Evolutionary conservation across 2,888 invertebrate species (phyloP), one percentile per base, ranked within the genome.

Genomic region (Amiota mariae): DNA sequence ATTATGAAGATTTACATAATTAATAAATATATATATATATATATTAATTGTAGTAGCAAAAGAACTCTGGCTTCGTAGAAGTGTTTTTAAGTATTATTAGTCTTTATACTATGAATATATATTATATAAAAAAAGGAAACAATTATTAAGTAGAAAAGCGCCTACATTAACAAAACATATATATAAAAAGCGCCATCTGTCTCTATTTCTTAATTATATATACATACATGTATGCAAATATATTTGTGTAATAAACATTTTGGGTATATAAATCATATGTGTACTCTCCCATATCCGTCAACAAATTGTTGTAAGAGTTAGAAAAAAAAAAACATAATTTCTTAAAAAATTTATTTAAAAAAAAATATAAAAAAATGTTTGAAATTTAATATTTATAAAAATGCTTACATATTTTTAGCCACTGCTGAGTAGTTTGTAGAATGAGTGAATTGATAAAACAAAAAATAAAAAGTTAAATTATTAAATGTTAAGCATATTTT

Each of bases 51-150:
- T 54, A 68, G 67, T 68, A 68, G 67, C 67, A 68, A 61, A 71
- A 71, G 47, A 68, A 82, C 84, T 81, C 85, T 80, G 85, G 83
- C 85, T 84, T 84, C 85, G 87, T 85, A 84, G 85, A 81, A 85
- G 79, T 80, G 82, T 85, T 85, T 83, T 85, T 80, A 87, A 84
- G 82, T 86, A 85, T 85, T 85, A 85, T 78, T 85, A 87, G 85
- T 78, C 61, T 74, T 75, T 78, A 82, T 75, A 36, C 36, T 36
- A 36, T 36, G 8, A 36, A 36, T 24, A 24, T 36, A 24, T 80
- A 24, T 36, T 61, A 75, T 57, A 73, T 74, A 74, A 1, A 36
- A 36, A 36, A 6, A 24, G 2, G 3, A 24, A 36, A 36, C 36
- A 36, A 36, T 36, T 36, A 36, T 36, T 36, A 36, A 36, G 36